phyloP scores from a whole-genome alignment of 2,797 vertebrate genomes.

The Sarcophilus harrisii region DNA sequence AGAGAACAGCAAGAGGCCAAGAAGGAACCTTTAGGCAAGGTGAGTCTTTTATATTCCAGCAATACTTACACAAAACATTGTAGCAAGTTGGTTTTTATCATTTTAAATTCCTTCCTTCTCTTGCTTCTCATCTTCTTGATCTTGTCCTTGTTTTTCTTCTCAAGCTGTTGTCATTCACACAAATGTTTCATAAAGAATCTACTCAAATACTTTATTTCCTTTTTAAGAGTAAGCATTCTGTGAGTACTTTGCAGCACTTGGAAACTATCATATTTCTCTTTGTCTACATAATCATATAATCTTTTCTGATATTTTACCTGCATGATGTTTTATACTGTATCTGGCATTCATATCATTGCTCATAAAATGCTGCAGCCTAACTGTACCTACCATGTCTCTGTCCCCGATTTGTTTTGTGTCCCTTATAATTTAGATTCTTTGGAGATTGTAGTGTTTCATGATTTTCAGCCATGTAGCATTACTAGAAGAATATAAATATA shows the following conservation, averaged over 20 bases:
- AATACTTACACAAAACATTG: not conserved
- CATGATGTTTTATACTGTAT: not conserved
- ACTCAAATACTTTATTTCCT: not conserved
- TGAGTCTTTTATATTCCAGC: slow-evolving; percentile 40
- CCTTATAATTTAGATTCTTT: not conserved
- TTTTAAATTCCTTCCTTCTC: not conserved
- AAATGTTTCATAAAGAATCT: not conserved
- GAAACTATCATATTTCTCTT: not conserved
- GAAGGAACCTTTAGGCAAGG: slow-evolving; percentile 63
- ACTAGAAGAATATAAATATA: not conserved
- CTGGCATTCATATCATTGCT: not conserved
- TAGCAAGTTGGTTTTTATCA: not conserved
- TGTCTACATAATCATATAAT: not conserved
- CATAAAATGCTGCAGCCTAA: not conserved
- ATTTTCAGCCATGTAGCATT: not conserved
- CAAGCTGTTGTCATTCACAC: not conserved
- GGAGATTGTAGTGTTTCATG: not conserved
- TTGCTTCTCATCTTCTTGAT: too few relatives aligned
- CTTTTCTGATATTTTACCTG: not conserved
- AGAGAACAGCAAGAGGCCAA: slow-evolving; percentile 30
- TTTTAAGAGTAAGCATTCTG: not conserved
- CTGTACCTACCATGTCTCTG: not conserved
- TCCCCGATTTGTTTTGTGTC: not conserved
- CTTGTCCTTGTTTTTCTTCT: not conserved
- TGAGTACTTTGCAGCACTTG: not conserved